A percentile compares a stretch with the other conserved stretches of the same genome.
Evolutionary conservation across 1,140 invertebrate genomes (phyloP).

Genomic region (Bombus polaris): DNA sequence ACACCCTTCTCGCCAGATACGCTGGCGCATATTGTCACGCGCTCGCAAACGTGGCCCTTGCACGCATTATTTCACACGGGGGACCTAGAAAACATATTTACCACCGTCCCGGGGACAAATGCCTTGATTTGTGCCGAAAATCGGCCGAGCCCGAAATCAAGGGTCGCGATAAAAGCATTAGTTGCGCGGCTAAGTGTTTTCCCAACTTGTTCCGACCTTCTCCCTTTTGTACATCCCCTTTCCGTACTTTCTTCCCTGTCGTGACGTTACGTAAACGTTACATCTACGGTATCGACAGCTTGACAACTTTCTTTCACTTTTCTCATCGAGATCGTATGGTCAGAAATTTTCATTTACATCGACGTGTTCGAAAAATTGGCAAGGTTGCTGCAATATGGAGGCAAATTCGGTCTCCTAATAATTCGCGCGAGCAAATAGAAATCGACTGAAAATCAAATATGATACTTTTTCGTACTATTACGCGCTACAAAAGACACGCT

Average conservation of each 20-base stretch:
- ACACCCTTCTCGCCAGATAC: constrained; percentile 51
- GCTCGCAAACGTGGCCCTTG: constrained; percentile 35
- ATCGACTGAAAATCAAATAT: too few relatives aligned
- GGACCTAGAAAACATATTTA: constrained; percentile 76
- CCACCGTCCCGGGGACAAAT: constrained; percentile 71
- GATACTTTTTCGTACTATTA: too few relatives aligned
- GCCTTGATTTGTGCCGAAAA: constrained; percentile 77
- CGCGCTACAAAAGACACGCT: too few relatives aligned
- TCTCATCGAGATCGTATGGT: not conserved
- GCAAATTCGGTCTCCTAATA: too few relatives aligned
- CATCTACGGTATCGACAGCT: constrained; percentile 63
- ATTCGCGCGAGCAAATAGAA: too few relatives aligned
- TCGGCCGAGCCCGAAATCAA: constrained; percentile 68
- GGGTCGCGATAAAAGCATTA: constrained; percentile 76
- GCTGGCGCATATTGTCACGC: constrained; percentile 65
- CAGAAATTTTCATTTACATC: constrained; percentile 8
- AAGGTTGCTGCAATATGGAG: not conserved
- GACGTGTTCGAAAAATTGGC: too few relatives aligned
- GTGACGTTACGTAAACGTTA: constrained; percentile 51
- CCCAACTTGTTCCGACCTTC: constrained; percentile 64
- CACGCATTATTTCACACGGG: constrained; percentile 69
- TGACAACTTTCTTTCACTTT: constrained; percentile 20
- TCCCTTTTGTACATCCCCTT: constrained; percentile 31
- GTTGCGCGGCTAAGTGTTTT: constrained; percentile 73
- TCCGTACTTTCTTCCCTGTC: constrained; percentile 40